These are phyloP conservation scores for Hyaena hyaena DNA, from an alignment of 2,113 vertebrate genomes.

Conservation along the genomic window DNA sequence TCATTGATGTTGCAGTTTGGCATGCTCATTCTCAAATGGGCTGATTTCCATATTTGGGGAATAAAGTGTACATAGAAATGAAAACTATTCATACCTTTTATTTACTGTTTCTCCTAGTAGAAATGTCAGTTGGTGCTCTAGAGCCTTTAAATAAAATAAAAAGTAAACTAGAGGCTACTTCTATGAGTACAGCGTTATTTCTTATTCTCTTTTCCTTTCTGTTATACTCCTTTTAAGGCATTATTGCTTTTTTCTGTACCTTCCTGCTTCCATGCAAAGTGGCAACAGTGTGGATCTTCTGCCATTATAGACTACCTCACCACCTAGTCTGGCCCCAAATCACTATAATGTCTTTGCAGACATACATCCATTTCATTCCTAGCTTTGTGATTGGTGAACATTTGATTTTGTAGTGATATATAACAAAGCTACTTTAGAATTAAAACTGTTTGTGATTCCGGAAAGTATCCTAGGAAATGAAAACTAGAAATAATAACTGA, in stretches of 20 bases:
- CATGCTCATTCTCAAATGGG: neutral
- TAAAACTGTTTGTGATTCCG: slow-evolving; percentile 31
- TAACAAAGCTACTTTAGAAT: slow-evolving; percentile 1
- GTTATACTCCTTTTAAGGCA: neutral
- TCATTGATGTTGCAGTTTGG: neutral
- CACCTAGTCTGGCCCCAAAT: slow-evolving; percentile 44
- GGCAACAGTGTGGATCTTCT: neutral
- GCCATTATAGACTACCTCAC: neutral
- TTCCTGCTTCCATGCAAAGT: neutral
- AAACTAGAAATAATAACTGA: slow-evolving; percentile 33
- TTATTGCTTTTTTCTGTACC: neutral
- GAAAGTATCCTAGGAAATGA: slow-evolving; percentile 33
- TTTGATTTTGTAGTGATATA: neutral
- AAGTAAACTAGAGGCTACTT: neutral
- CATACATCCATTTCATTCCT: neutral
- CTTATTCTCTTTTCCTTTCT: neutral
- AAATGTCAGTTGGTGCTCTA: neutral
- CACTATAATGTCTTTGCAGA: slow-evolving; percentile 29
- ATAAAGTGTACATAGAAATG: neutral
- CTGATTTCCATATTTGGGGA: slow-evolving; percentile 10
- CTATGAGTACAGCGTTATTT: neutral
- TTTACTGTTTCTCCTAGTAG: slow-evolving; percentile 4
- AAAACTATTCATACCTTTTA: slow-evolving; percentile 22
- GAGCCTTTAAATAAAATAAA: neutral
- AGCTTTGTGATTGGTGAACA: neutral